Evolutionary conservation across 2,797 vertebrate genomes (phyloP), one percentile per base, ranked within the genome.

Genomic region (Heteromormyrus szaboi): DNA sequence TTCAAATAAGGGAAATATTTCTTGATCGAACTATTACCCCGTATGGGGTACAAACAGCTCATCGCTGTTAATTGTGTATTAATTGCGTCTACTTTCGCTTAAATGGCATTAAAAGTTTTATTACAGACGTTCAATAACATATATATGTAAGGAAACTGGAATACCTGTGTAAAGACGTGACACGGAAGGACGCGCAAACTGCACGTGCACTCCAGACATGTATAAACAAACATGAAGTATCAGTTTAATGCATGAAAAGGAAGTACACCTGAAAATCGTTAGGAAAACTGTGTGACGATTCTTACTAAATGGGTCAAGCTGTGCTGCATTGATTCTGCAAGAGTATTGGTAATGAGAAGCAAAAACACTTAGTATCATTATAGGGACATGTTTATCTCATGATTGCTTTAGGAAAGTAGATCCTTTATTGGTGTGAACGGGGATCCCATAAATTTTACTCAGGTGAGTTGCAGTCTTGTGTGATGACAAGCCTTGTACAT

Each of bases 401-500:
- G 85, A 46, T 89, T 81, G 87, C 85, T 72, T 72, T 51, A 65
- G 25, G 12, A 44, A 12, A 87, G 14, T 79, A 17, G 84, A 65
- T 81, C 59, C 86, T 87, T 90, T 68, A 88, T 29, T 48, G 51
- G 37, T 87, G 86, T 87, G 29, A 87, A 87, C 76, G 76, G 37
- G 29, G 50, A 46, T 84, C 46, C 53, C 62, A 84, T 56, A 53
- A 19, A 87, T 86, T 53, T 68, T 86, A 25, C 17, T 22, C 83
- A 86, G 50, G 84, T 87, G 87, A 89, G 72, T 76, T 89, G 85
- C 89, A 54, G 88, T 88, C 88, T 89, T 85, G 86, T 88, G 90
- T 62, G 76, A 88, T 91, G 92, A 91, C 86, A 87, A 90, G 86
- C 89, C 84, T 89, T 89, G 90, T 89, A 83, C 88, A 88, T 92